A percentile compares a stretch with the other conserved stretches of the same genome.
Evolutionary conservation across 2,113 vertebrate species (phyloP).

Genomic region (Xiphophorus hellerii): DNA sequence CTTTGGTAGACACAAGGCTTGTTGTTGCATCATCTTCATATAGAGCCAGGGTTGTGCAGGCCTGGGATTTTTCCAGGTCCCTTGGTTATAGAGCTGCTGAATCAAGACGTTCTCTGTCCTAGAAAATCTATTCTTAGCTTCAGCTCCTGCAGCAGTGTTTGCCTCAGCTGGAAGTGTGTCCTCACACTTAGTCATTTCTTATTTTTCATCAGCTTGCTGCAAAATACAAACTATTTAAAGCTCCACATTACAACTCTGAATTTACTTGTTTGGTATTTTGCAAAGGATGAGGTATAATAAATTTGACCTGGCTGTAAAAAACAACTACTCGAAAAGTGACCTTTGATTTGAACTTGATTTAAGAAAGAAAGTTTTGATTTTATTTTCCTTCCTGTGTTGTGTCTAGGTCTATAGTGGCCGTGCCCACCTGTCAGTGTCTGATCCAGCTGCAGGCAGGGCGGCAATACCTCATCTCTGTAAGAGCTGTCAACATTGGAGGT

Average conservation of each 20-base stretch:
- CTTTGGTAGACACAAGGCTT: slow-evolving; percentile 26
- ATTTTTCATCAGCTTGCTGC: slow-evolving; percentile 23
- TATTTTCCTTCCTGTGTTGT: not conserved
- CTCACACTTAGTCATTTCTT: slow-evolving; percentile 22
- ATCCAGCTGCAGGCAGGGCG: slow-evolving; percentile 86
- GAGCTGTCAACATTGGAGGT: slow-evolving; percentile 90
- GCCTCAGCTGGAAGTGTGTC: slow-evolving; percentile 30
- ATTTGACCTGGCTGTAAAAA: not conserved
- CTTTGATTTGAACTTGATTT: too few relatives aligned
- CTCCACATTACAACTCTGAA: not conserved
- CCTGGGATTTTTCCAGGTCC: slow-evolving; percentile 42
- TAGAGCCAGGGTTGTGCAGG: slow-evolving; percentile 45
- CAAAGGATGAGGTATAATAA: not conserved
- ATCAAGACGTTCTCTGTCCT: slow-evolving; percentile 62
- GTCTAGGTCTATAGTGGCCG: slow-evolving; percentile 88
- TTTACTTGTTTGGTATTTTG: not conserved
- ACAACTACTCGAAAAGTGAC: not conserved
- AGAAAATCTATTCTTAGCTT: slow-evolving; percentile 72
- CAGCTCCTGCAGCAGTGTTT: slow-evolving; percentile 45
- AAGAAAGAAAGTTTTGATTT: not conserved
- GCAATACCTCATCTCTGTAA: slow-evolving; percentile 84
- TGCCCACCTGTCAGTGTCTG: slow-evolving; percentile 90
- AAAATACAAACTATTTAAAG: slow-evolving; percentile 16
- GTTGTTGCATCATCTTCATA: slow-evolving; percentile 26
- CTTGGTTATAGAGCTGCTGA: slow-evolving; percentile 59